Evolutionary conservation across 2,888 invertebrate species (phyloP), one percentile per base, ranked within the genome.

Genomic region (Ormyrus thymus): DNA sequence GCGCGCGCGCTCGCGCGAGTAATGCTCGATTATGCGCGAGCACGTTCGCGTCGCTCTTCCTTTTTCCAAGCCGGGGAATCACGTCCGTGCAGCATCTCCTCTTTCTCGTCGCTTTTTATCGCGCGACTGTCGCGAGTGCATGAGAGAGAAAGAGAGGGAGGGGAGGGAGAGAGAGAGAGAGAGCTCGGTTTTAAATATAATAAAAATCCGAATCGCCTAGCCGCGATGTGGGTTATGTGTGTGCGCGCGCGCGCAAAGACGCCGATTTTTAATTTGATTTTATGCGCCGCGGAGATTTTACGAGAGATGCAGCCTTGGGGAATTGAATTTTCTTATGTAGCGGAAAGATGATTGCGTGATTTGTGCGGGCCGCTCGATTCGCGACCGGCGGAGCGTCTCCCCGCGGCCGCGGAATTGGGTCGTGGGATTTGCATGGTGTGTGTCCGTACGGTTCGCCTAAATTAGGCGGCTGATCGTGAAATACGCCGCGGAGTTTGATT

Each of bases 11-110:
- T 50, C 13, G 48, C 65, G 56, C 13, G 48, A 51, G 56, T 76
- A 68, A 78, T 78, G 81, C 81, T 81, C 69, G 75, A 79, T 79
- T 79, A 79, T 79, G 82, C 82, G 74, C 77, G 48, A 73, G 68
- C 76, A 69, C 74, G 81, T 78, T 76, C 74, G 64, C 73, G 68
- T 73, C 78, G 55, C 70, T 62, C 61, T 66, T 64, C 73, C 51
- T 74, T 29, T 29, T 29, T 29, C 29, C 29, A 29, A 29, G 29
- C 29, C 29, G 29, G 29, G 29, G 29, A 29, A 29, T 29, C 29
- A 29, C 29, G 29, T 29, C 29, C 29, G 29, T 29, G 29, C 29
- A 1, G 29, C 29, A 29, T 29, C 29, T 29, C 29, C 66, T 62
- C 48, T 82, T 48, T 66, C 78, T 61, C 64, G 69, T 46, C 29